phyloP scores from a whole-genome alignment of 2,113 vertebrate species.

The Cairina moschata region DNA sequence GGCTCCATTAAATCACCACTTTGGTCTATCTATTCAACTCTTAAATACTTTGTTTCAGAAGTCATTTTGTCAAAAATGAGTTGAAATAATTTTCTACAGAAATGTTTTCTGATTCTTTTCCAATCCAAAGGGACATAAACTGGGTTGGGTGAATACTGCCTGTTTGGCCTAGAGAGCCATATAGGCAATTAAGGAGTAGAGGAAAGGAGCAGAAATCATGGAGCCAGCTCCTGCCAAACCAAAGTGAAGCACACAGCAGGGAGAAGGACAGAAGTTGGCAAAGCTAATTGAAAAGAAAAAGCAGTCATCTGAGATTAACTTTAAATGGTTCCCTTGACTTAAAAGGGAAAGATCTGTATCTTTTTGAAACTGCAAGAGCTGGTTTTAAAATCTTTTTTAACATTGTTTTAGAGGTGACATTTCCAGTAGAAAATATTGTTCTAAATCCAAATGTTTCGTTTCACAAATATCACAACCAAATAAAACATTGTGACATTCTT shows the following conservation, averaged over 20 bases:
- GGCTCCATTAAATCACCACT: background rate
- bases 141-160: background rate
- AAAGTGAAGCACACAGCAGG: background rate
- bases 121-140: background rate
- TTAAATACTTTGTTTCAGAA: background rate
- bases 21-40: background rate
- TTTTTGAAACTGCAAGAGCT: background rate
- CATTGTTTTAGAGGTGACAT: background rate
- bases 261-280: background rate
- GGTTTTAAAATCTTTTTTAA: background rate
- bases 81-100: background rate
- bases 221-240: background rate
- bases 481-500: background rate
- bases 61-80: background rate
- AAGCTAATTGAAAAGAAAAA: slow-evolving; percentile 11
- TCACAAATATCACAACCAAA: background rate
- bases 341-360: background rate
- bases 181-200: background rate
- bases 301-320: background rate
- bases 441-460: background rate
- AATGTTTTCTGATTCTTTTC: background rate
- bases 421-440: background rate
- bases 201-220: background rate
- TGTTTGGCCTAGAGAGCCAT: background rate
- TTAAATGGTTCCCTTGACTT: background rate